phyloP scores from a whole-genome alignment of 2,888 invertebrate species.

The Lasioglossum figueresi region DNA sequence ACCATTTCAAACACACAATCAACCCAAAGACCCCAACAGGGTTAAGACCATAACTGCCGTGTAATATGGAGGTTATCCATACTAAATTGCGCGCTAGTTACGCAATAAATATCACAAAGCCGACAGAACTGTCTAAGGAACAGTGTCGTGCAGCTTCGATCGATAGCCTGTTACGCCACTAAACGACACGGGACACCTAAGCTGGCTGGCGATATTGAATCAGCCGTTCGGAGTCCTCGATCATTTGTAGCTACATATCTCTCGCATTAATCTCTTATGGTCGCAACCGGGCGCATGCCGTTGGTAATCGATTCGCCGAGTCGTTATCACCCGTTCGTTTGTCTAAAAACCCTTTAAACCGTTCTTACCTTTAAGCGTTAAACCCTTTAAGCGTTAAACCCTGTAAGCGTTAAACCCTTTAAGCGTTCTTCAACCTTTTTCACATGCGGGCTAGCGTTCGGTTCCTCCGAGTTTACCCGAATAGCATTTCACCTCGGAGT shows the following conservation, averaged over 20 bases:
- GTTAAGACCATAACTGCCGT: background rate
- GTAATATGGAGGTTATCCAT: conserved; percentile 6
- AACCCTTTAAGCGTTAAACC: no score
- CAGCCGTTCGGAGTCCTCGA: conserved; percentile 30
- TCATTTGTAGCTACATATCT: conserved; percentile 50
- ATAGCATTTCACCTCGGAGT: no score
- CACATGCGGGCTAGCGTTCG: background rate
- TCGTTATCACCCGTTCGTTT: conserved; percentile 34
- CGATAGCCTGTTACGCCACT: conserved; percentile 32
- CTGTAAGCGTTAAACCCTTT: no score
- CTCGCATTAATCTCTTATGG: conserved; percentile 54
- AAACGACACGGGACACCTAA: conserved; percentile 35
- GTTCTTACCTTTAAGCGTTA: no score
- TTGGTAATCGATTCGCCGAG: conserved; percentile 32
- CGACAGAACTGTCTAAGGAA: background rate
- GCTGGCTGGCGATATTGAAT: conserved; percentile 21
- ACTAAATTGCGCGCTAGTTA: background rate
- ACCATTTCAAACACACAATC: background rate
- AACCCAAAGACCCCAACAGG: background rate
- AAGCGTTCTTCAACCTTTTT: conserved; percentile 23
- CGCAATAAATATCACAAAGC: conserved; percentile 4
- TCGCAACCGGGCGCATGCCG: background rate
- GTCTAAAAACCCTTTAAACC: conserved; percentile 9
- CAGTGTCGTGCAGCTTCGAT: background rate
- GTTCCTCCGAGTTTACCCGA: no score